phyloP scores from a whole-genome alignment of 1,140 invertebrate genomes.

The Fopius arisanus region DNA sequence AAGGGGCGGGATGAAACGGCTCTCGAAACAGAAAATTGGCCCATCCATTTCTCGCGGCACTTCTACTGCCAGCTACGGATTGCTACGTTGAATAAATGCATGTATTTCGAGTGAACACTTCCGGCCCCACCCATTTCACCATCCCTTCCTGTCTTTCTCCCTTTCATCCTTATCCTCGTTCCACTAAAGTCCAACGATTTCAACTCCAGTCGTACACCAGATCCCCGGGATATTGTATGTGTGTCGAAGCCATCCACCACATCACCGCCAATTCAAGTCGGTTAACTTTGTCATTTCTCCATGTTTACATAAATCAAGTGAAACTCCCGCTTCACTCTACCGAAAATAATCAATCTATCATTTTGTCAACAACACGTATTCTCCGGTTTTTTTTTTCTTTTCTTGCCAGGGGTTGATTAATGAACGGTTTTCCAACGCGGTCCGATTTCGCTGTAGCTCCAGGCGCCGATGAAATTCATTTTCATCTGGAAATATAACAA shows the following conservation, averaged over 20 bases:
- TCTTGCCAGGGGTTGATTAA: neutral
- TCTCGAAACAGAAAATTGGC: constrained; percentile 55
- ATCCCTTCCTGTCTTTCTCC: neutral
- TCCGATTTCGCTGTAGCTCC: neutral
- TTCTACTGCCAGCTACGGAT: constrained; percentile 43
- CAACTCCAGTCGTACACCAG: neutral
- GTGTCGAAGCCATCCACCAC: neutral
- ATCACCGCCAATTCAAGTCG: constrained; percentile 4
- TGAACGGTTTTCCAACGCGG: neutral
- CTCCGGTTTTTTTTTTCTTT: neutral
- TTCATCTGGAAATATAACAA: neutral
- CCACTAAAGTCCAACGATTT: constrained; percentile 6
- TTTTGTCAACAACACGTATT: constrained; percentile 12
- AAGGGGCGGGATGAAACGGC: constrained; percentile 14
- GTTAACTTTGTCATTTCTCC: constrained; percentile 9
- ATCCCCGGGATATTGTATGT: constrained; percentile 3
- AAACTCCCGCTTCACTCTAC: neutral
- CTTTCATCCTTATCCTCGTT: constrained; percentile 25
- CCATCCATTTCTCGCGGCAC: constrained; percentile 53
- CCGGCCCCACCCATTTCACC: constrained; percentile 14
- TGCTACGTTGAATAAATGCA: constrained; percentile 54
- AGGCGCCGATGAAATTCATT: neutral
- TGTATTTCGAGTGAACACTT: constrained; percentile 45
- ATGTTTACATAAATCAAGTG: constrained; percentile 8
- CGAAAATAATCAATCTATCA: constrained; percentile 9